Base-by-base conservation (phyloP, 2,113 vertebrate species). In the Tringa solitaria region DNA sequence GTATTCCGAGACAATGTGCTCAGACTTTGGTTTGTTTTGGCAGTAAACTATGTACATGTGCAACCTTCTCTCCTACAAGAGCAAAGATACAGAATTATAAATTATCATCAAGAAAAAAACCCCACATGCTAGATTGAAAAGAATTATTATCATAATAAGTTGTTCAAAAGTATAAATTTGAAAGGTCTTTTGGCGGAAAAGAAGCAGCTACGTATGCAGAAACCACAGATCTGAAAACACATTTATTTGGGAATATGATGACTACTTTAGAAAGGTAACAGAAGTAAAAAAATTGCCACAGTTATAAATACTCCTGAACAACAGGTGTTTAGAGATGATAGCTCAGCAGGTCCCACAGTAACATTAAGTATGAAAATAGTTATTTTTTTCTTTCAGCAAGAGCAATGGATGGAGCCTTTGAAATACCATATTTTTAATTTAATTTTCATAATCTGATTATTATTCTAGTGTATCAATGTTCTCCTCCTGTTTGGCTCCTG, bases 41-140 rank as follows among this genome's bases (percentile, higher is more conserved):
- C 99, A 99, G 98, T 99, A 99, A 97, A 99, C 98, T 91, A 99
- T 99, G 85, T 99, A 99, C 99, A 99, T 99, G 98, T 99, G 99
- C 93, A 99, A 97, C 94, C 99, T 98, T 95, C 99, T 99, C 92
- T 99, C 99, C 99, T 99, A 96, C 30, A 94, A 37, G 30, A 95
- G 61, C 84, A 90, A 95, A 94, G 80, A 96, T 3, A 92, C 28
- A 94, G 59, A 81, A 90, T 17, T 21, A 30, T 46, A 76, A 22
- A 95, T 86, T 73, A 68, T 15, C 79, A 75, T 27, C 39, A 90
- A 60, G 63, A 26, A 68, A 72, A 46, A 54, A 6, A 3, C 22
- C 10, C 20, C 20, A 80, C 8, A 4, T 17, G 68, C 30, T 24
- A 70, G n/a, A 70, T 6, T 28, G 64, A 68, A 74, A 95, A 10